phyloP scores from a whole-genome alignment of 2,797 vertebrate genomes.

The Loriculus beryllinus region DNA sequence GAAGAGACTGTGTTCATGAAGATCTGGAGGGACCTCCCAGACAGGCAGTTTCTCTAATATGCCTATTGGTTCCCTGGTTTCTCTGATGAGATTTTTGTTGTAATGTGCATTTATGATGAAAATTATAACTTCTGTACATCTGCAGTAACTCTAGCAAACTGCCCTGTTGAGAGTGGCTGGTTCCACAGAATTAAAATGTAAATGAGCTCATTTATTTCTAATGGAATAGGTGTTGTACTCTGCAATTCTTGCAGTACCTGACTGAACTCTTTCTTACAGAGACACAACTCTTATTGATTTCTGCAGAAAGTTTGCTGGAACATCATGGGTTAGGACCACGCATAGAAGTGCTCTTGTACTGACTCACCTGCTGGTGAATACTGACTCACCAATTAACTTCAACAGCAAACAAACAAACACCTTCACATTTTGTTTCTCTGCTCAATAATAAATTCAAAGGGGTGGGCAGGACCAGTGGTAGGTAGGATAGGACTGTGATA shows the following conservation, averaged over 20 bases:
- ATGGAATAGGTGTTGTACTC: neutral
- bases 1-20: neutral
- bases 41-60: slow-evolving; percentile 21
- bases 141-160: slow-evolving; percentile 37
- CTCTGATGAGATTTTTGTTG: slow-evolving; percentile 15
- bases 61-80: neutral
- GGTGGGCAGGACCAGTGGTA: neutral
- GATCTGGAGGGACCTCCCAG: neutral
- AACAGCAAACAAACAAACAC: neutral
- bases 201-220: slow-evolving; percentile 41
- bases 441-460: neutral
- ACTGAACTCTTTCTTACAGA: neutral
- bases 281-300: neutral
- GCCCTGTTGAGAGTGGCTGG: slow-evolving; percentile 7
- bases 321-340: neutral
- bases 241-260: neutral
- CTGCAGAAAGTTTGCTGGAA: neutral
- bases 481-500: neutral
- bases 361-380: neutral
- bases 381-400: neutral
- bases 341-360: neutral
- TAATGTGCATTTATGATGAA: slow-evolving; percentile 42
- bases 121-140: slow-evolving; percentile 17
- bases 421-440: neutral
- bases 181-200: slow-evolving; percentile 33